Evolutionary conservation across 2,797 vertebrate species (phyloP), one percentile per base, ranked within the genome.

Genomic region (Rousettus madagascariensis): DNA sequence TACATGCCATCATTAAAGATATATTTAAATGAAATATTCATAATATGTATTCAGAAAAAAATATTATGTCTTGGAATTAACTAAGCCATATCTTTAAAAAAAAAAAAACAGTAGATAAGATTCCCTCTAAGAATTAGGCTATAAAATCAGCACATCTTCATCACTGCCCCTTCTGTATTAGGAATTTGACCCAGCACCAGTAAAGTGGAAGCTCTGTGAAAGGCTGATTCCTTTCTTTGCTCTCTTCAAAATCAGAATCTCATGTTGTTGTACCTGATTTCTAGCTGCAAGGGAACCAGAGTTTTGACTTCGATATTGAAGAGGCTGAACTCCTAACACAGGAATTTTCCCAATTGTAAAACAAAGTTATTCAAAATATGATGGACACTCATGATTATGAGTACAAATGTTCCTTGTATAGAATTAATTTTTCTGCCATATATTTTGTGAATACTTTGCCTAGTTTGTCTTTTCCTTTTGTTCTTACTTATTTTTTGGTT

Each of bases 1-100:
- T 49, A 57, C 49, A 78, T 49, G 8, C 30, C 8, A 59, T 72
- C 49, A 88, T 66, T 71, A 92, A 84, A 84, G 66, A 65, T 53
- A 22, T 53, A 30, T 71, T 74, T 86, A 61, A 90, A 57, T 59
- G 75, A 87, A 89, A 77, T 94, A 24, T 65, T 95, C 20, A 57
- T 38, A 74, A 33, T 68, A 36, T 63, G 17, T 49, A 16, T 77
- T 86, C 16, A 74, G 38, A 69, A 94, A 49, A 57, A 55, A 77
- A 28, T 59, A 74, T 30, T 61, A 33, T 36, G 3, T 49, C 33
- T 87, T 61, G 61, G 20, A 69, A 71, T 83, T 77, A 75, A 55
- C 57, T 53, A 91, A 78, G 7, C 2, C 16, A 87, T 38, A 55
- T 9, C 53, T 28, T 91, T 49, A 2, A 33, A 33, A 33, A 33